Evolutionary conservation across 1,140 invertebrate genomes (phyloP).

Genomic region (Steinernema khuongi): DNA sequence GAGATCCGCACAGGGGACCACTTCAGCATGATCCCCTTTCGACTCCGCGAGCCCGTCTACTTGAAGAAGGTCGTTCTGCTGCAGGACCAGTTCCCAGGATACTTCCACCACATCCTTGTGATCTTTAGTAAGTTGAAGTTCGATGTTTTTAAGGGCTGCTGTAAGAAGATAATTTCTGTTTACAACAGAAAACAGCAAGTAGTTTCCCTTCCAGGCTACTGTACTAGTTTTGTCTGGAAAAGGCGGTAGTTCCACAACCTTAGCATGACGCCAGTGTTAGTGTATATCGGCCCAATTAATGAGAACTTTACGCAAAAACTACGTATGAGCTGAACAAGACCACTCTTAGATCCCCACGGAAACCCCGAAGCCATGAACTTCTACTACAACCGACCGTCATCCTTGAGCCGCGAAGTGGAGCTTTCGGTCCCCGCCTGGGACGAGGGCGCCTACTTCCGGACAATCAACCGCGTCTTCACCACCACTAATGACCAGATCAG

Average conservation of each 20-base stretch:
- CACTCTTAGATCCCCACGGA: conserved; percentile 39
- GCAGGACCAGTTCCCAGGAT: conserved; percentile 31
- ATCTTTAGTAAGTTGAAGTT: conserved; percentile 36
- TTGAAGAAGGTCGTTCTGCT: conserved; percentile 33
- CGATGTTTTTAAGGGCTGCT: too few species aligned
- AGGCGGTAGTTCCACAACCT: too few species aligned
- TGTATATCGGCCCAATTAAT: too few species aligned
- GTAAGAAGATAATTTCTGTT: too few species aligned
- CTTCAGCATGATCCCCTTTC: conserved; percentile 38
- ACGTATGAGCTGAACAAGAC: too few species aligned
- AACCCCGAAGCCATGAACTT: conserved; percentile 43
- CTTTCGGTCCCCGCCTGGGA: conserved; percentile 40
- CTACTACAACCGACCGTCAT: conserved; percentile 40
- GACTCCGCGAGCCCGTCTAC: conserved; percentile 35
- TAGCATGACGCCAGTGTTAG: too few species aligned
- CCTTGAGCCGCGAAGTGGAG: conserved; percentile 33
- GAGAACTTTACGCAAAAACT: too few species aligned
- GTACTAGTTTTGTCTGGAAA: too few species aligned
- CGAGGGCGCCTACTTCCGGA: conserved; percentile 41
- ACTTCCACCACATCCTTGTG: conserved; percentile 35
- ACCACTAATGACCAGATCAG: conserved; percentile 38
- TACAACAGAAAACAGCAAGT: neutral
- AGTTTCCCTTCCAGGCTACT: too few species aligned
- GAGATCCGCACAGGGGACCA: conserved; percentile 41
- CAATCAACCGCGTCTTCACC: conserved; percentile 40